phyloP scores from a whole-genome alignment of 2,888 invertebrate species.

The Omphaloscelis lunosa region DNA sequence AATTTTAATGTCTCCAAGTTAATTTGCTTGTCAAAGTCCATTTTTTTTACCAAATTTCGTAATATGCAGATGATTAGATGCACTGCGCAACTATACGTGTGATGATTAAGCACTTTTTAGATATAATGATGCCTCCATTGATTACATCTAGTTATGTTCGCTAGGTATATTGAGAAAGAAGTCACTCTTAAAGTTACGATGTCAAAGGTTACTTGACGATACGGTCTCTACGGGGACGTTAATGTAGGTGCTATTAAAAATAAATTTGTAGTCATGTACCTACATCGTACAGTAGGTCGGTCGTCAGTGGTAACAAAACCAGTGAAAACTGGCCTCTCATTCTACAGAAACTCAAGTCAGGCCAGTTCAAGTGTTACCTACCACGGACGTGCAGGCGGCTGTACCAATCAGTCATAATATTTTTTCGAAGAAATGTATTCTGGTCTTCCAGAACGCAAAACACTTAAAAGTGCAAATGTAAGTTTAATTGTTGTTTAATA shows the following conservation, averaged over 20 bases:
- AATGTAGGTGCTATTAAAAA: not conserved
- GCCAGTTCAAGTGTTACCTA: not conserved
- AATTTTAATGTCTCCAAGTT: no score
- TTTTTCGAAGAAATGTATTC: not conserved
- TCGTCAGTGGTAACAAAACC: no score
- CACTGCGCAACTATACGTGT: not conserved
- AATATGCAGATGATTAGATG: slow-evolving; percentile 1
- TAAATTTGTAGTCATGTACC: not conserved
- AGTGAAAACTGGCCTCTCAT: not conserved
- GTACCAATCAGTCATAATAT: not conserved
- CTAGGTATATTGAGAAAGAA: slow-evolving; percentile 26
- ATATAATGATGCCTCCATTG: slow-evolving; percentile 4
- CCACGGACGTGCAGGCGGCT: no score
- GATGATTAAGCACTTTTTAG: slow-evolving; percentile 9
- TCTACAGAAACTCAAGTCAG: not conserved
- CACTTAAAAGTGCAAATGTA: not conserved
- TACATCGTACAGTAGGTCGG: no score
- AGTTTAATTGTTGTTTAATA: not conserved
- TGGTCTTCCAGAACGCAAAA: not conserved
- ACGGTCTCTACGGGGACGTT: not conserved
- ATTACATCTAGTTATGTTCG: not conserved
- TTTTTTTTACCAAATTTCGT: slow-evolving; percentile 2
- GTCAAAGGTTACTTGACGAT: slow-evolving; percentile 13
- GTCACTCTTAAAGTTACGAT: not conserved
- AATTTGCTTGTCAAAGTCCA: not conserved